phyloP scores from a whole-genome alignment of 2,113 vertebrate genomes.

The Lamprologus ornatipinnis region DNA sequence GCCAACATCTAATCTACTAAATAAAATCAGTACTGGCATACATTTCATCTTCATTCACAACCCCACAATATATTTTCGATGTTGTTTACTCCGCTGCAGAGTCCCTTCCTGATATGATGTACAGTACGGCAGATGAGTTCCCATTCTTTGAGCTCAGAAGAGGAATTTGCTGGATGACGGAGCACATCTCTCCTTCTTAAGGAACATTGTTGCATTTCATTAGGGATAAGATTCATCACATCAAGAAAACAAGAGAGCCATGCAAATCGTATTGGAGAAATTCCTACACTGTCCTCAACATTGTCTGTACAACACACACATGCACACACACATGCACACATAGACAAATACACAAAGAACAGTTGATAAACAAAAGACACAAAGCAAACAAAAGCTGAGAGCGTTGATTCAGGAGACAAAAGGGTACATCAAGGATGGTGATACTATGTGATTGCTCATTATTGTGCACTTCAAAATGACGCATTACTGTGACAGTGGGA shows the following conservation, averaged over 20 bases:
- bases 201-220: conserved; percentile 68
- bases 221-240: conserved; percentile 70
- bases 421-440: conserved; percentile 33
- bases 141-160: conserved; percentile 15
- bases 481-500: conserved; percentile 17
- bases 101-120: conserved; percentile 2
- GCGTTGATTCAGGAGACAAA: conserved; percentile 48
- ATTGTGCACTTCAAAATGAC: conserved; percentile 47
- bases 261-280: conserved; percentile 57
- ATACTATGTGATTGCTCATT: conserved; percentile 51
- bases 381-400: conserved; percentile 46
- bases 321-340: not conserved
- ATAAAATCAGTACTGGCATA: not conserved
- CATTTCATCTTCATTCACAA: not conserved
- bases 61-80: not conserved
- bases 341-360: not conserved
- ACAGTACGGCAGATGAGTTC: not conserved
- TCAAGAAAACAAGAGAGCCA: conserved; percentile 57
- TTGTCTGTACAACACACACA: not conserved
- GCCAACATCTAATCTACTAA: not conserved
- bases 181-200: conserved; percentile 61
- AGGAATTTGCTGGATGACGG: conserved; percentile 63
- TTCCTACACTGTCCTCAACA: conserved; percentile 17
- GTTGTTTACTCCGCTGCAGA: not conserved
- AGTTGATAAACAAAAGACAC: conserved; percentile 16